These are phyloP conservation scores for Tragelaphus imberbis DNA, from an alignment of 2,113 vertebrate genomes.

Conservation along the genomic window DNA sequence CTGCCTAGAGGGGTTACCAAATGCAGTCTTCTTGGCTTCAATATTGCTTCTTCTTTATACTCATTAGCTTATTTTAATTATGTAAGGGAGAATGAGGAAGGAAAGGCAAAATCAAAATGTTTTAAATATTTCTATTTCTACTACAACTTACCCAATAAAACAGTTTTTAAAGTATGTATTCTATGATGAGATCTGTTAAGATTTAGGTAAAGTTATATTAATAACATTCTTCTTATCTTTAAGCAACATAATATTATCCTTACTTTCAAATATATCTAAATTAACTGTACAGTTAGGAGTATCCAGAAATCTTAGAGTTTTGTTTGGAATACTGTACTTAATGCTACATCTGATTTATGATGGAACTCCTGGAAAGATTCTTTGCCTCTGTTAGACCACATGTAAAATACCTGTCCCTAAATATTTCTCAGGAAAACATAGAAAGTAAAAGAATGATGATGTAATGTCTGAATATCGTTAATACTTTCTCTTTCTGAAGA, in stretches of 20 bases:
- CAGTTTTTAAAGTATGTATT: background rate
- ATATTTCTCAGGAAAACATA: slow-evolving; percentile 8
- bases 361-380: background rate
- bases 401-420: slow-evolving; percentile 50
- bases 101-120: background rate
- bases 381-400: slow-evolving; percentile 11
- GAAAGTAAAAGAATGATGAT: slow-evolving; percentile 46
- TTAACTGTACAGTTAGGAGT: background rate
- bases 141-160: background rate
- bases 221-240: background rate
- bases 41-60: background rate
- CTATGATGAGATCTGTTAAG: background rate
- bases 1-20: background rate
- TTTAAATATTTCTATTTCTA: background rate
- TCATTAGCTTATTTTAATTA: slow-evolving; percentile 5
- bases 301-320: background rate
- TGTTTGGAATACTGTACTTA: background rate
- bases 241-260: background rate
- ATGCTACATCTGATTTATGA: slow-evolving; percentile 25
- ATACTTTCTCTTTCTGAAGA: background rate
- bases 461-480: slow-evolving; percentile 37
- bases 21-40: background rate
- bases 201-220: background rate
- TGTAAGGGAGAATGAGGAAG: background rate
- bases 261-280: background rate